Evolutionary conservation across 2,113 vertebrate genomes (phyloP), one percentile per base, ranked within the genome.

Genomic region (Pelusios castaneus): DNA sequence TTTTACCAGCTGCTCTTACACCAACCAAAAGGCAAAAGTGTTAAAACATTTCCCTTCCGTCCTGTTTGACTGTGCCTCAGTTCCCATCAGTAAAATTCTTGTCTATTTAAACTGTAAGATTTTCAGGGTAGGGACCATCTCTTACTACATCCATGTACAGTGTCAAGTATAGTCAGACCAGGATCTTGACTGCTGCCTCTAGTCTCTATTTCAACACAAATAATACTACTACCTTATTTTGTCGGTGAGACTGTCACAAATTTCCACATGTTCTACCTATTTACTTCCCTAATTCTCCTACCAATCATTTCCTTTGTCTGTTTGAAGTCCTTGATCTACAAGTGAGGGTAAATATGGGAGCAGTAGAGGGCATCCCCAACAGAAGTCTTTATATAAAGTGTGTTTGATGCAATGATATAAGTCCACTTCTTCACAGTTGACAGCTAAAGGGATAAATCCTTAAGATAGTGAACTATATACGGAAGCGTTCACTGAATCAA

Each of bases 1-100:
- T 12, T 73, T 84, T 87, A 88, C 67, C 19, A 54, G 58, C 81
- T 90, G 67, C 60, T 94, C 13, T 52, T 56, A 43, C 60, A 90
- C 70, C 82, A 85, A 93, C 92, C 77, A 60, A 89, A 91, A 94
- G 55, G 84, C 82, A 93, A 49, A 84, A 93, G 88, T 1, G 31
- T 52, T 91, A 54, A 78, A 95, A 89, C 4, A 19, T 81, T 73
- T 84, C 43, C 75, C 88, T 93, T 80, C 45, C 31, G 73, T 87
- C 78, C 38, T 70, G 45, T 58, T 82, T 76, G 24, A 89, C 67
- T 11, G 21, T 41, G 78, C 9, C 52, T 85, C 19, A 83, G 38
- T 0, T 85, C 13, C 34, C 56, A 60, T 2, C 41, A 88, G 10
- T 77, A 45, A 87, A 86, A 88, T 2, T 4, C 4, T 34, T 2